Base-by-base conservation (phyloP, 2,888 invertebrate species). In the Lypha dubia region DNA sequence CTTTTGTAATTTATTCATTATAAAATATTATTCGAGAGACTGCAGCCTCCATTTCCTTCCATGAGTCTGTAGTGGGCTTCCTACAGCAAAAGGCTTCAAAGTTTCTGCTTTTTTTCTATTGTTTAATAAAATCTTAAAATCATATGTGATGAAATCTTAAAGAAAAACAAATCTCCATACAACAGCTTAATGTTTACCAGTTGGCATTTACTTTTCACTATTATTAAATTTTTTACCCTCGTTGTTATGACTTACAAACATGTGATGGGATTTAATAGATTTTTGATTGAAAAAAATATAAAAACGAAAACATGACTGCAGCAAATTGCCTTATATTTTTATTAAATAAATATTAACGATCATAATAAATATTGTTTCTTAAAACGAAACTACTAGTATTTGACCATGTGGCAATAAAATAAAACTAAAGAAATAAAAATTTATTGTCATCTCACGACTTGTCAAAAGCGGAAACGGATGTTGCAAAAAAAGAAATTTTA, bases 381-480 rank as follows among this genome's bases (percentile, higher is more conserved):
- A n/a, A 56, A 32, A 32, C 1, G 8, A 32, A 9, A 35, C 7
- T 8, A 1, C 15, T n/a, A 28, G 5, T 7, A 53, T 20, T 9
- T 9, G 13, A 1, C 9, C 17, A 35, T 1, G 38, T 20, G 24
- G 8, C 8, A 56, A 22, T 67, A 67, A 65, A 75, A 65, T 22
- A 46, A 75, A 49, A 41, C 24, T 15, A 38, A 35, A 44, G 44
- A 63, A 80, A 68, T 75, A 65, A 65, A 70, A 76, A 38, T 65
- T 58, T 22, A 65, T 71, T 71, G 67, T 71, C n/a, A 49, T n/a
- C 8, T 11, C 67, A 53, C 60, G 73, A 67, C 73, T 24, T 17
- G 20, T 5, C 41, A 67, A 44, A 56, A 53, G 22, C n/a, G 32
- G 58, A 35, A 68, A 35, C 24, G 28, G 68, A 60, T 60, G 38